These are phyloP conservation scores for Lepidurus apus DNA, from an alignment of 1,140 invertebrate genomes.

Conservation along the genomic window DNA sequence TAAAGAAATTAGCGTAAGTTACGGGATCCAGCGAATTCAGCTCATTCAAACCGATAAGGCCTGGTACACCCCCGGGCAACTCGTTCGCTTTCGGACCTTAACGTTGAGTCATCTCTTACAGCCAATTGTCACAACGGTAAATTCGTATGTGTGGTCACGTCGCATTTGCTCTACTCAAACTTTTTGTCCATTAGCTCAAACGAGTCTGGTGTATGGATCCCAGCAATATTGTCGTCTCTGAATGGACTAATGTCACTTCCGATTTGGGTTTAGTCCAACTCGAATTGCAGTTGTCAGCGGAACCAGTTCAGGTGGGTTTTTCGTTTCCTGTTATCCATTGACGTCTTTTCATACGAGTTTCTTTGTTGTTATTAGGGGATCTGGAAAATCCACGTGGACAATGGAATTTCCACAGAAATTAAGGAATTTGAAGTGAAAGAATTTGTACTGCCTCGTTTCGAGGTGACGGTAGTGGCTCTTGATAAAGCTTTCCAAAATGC, in stretches of 20 bases:
- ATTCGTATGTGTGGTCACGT: slow-evolving; percentile 31
- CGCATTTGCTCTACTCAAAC: background rate
- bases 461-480: slow-evolving; percentile 57
- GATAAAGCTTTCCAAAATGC: slow-evolving; percentile 51
- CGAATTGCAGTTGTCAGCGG: slow-evolving; percentile 50
- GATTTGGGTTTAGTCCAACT: slow-evolving; percentile 52
- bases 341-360: background rate
- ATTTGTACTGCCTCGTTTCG: slow-evolving; percentile 61
- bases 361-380: slow-evolving; percentile 45
- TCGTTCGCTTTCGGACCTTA: slow-evolving; percentile 53
- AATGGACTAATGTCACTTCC: slow-evolving; percentile 54
- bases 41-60: slow-evolving; percentile 52
- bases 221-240: slow-evolving; percentile 51
- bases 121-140: slow-evolving; percentile 48
- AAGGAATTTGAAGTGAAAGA: slow-evolving; percentile 53
- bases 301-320: slow-evolving; percentile 49
- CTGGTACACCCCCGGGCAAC: slow-evolving; percentile 59
- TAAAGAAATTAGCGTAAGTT: slow-evolving; percentile 44
- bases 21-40: slow-evolving; percentile 50
- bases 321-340: background rate
- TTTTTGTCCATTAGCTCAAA: slow-evolving; percentile 47
- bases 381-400: slow-evolving; percentile 53
- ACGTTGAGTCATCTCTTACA: slow-evolving; percentile 50
- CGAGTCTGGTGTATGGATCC: slow-evolving; percentile 57
- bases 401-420: slow-evolving; percentile 36